Evolutionary conservation across 2,113 vertebrate species (phyloP), one percentile per base, ranked within the genome.

Genomic region (Podocnemis expansa): DNA sequence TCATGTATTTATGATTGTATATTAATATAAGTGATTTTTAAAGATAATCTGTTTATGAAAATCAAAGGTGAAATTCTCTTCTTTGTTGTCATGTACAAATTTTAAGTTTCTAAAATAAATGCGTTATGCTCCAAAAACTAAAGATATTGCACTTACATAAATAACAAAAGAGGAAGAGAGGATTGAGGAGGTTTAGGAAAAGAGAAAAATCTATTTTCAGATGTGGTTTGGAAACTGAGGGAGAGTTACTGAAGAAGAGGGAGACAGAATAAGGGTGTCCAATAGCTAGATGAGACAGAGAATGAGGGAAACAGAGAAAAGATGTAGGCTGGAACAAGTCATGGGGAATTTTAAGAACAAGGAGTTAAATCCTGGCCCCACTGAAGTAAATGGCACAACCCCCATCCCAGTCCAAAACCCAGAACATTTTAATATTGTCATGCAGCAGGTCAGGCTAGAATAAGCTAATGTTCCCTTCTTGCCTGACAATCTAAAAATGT

Each of bases 1-100:
- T 11, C 81, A 58, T 78, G 3, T 73, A 93, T 95, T 87, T 34
- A n/a, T 52, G 34, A 70, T 7, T 8, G 79, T 83, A 70, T 81
- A 88, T 81, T 34, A 24, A 0, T n/a, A 90, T 41, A 16, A 80
- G 13, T 78, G 88, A 87, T 89, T 94, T 73, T 45, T 91, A 78
- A 47, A 90, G 34, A 45, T 70, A 78, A 87, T 63, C 90, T 91
- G 96, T 91, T 81, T 4, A 56, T 63, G 86, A 90, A 89, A 13
- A 4, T 38, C 19, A 22, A 49, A 73, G 3, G 8, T 84, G 85
- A 82, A 93, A 89, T 60, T 84, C 5, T 73, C 54, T 95, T 5
- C 5, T 81, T 93, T 82, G 38, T 2, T 89, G 45, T 89, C 21
- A n/a, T 2, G 0, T 24, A 54, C 70, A 78, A 54, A 93, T 89